phyloP scores from a whole-genome alignment of 2,113 vertebrate species.

The Podocnemis expansa region DNA sequence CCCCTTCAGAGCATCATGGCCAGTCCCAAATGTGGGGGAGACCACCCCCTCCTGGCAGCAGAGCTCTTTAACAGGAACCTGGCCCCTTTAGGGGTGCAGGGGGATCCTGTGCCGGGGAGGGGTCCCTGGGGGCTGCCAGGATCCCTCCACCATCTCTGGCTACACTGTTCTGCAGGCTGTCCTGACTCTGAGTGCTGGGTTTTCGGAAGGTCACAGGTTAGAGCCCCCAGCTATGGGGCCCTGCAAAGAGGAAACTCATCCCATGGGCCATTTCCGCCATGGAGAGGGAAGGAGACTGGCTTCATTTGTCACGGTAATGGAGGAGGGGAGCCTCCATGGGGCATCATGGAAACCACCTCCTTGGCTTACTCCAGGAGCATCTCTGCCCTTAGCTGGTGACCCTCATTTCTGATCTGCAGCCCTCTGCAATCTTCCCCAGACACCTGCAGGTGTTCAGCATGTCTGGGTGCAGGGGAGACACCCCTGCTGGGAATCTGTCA shows the following conservation, averaged over 20 bases:
- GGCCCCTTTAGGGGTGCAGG: background rate
- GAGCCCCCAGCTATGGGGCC: background rate
- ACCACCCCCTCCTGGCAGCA: too few relatives aligned
- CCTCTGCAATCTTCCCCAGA: background rate
- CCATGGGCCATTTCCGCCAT: background rate
- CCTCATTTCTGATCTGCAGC: background rate
- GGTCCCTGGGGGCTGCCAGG: too few relatives aligned
- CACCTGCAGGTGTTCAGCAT: too few relatives aligned
- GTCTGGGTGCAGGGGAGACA: too few relatives aligned
- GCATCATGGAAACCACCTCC: background rate
- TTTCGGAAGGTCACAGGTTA: background rate
- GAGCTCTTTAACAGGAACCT: too few relatives aligned
- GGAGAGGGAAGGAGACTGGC: background rate
- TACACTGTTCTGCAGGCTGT: background rate
- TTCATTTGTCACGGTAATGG: background rate
- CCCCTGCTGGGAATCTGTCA: too few relatives aligned
- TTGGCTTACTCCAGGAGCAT: background rate
- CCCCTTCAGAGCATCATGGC: too few relatives aligned
- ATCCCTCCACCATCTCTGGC: background rate
- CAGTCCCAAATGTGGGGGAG: too few relatives aligned
- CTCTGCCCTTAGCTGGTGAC: background rate
- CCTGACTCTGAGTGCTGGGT: background rate
- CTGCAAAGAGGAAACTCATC: background rate
- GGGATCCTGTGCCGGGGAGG: too few relatives aligned
- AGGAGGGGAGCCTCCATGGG: background rate